Evolutionary conservation across 2,888 invertebrate genomes (phyloP), one percentile per base, ranked within the genome.

Genomic region (Hipparchia semele): DNA sequence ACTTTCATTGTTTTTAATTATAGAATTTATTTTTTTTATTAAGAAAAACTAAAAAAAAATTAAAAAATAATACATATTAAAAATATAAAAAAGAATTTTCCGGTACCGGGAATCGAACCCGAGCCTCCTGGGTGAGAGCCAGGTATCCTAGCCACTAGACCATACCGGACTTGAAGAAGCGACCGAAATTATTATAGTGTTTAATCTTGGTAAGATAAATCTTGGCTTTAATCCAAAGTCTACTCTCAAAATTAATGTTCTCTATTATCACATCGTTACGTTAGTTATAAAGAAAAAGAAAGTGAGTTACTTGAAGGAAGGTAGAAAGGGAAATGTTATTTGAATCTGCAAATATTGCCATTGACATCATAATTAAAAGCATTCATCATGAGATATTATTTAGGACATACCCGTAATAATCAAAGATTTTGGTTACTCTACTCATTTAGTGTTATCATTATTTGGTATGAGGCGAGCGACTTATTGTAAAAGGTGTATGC

Each of bases 81-180:
- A 49, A 64, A 5, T 45, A 45, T 9, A 13, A 39, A 67, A 56
- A 12, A 65, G 2, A 12, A 5, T 5, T n/a, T 75, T 72, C 75
- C 75, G 76, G 73, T 95, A 95, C 95, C 95, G 95, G 95, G 95
- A 95, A 95, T 95, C 95, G 95, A 95, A 95, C 95, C 95, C 95
- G 95, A 95, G 95, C 95, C 95, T 95, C 95, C 95, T 95, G 95
- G 95, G 95, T 95, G 95, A 95, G 94, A 95, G 95, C 95, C 95
- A 95, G 95, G 95, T 95, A 95, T 95, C 95, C 95, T 95, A 95
- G 95, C 95, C 95, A 95, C 95, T 95, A 95, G 95, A 95, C 94
- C 94, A 94, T 94, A 94, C 91, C 94, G 94, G 94, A 94, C 79
- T 53, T 53, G 33, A 0, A 0, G 5, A 5, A 2, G 6, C 2